phyloP scores from a whole-genome alignment of 2,888 invertebrate species.

The Nycteola revayana region DNA sequence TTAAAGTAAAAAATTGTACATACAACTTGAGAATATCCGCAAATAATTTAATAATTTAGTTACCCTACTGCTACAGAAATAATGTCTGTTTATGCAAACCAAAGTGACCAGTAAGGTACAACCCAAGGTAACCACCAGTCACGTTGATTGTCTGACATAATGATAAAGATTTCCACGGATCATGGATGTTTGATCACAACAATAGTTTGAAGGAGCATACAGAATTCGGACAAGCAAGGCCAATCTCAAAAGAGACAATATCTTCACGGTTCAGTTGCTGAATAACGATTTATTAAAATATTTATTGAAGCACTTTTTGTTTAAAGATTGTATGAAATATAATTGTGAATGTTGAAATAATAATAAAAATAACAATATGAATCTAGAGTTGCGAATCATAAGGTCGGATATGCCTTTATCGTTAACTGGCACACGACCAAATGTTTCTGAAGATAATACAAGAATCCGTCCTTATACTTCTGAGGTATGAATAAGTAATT shows the following conservation, averaged over 20 bases:
- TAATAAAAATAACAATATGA: no score
- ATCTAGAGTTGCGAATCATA: no score
- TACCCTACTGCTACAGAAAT: constrained; percentile 30
- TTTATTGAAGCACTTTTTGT: no score
- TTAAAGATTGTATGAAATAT: no score
- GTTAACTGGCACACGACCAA: no score
- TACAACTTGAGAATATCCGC: constrained; percentile 19
- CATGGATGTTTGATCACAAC: constrained; percentile 57
- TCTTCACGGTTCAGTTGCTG: constrained; percentile 31
- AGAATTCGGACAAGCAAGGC: constrained; percentile 55
- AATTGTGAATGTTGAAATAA: no score
- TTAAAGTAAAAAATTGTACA: no score
- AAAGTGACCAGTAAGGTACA: constrained; percentile 42
- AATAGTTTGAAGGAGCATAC: constrained; percentile 42
- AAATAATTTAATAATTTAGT: constrained; percentile 30
- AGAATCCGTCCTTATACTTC: no score
- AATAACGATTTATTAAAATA: no score
- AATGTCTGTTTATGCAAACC: constrained; percentile 31
- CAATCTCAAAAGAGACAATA: constrained; percentile 33
- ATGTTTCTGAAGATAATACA: no score
- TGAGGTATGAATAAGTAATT: no score
- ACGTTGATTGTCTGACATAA: constrained; percentile 54
- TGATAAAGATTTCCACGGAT: constrained; percentile 64
- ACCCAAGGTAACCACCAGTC: constrained; percentile 56
- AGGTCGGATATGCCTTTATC: no score